These are phyloP conservation scores for Bombus breviceps DNA, from an alignment of 1,140 invertebrate species.

Conservation along the genomic window DNA sequence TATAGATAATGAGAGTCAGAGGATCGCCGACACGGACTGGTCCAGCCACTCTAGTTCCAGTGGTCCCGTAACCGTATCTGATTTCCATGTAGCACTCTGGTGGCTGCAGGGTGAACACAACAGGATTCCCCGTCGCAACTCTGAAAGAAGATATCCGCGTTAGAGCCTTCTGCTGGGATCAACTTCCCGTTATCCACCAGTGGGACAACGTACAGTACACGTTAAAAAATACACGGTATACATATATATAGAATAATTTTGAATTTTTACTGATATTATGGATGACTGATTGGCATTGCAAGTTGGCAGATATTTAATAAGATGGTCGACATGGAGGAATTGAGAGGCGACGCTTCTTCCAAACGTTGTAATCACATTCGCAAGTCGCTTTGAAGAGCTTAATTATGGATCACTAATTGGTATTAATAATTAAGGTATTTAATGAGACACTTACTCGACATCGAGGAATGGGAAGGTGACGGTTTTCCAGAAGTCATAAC, in stretches of 20 bases:
- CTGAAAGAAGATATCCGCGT: conserved; percentile 81
- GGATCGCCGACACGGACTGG: conserved; percentile 96
- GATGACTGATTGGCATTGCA: too few species aligned
- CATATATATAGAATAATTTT: too few species aligned
- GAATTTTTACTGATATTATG: too few species aligned
- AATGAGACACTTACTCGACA: conserved; percentile 91
- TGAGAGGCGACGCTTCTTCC: too few species aligned
- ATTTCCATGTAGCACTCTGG: conserved; percentile 98
- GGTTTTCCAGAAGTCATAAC: conserved; percentile 98
- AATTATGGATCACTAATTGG: not conserved
- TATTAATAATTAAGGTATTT: not conserved
- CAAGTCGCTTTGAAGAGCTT: not conserved
- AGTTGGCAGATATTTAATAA: too few species aligned
- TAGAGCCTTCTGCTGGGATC: conserved; percentile 36
- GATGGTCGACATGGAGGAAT: too few species aligned
- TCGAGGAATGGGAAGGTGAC: conserved; percentile 97
- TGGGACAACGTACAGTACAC: not conserved
- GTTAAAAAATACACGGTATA: too few species aligned
- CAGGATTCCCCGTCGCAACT: conserved; percentile 95
- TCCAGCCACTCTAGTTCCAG: conserved; percentile 91
- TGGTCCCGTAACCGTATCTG: conserved; percentile 92
- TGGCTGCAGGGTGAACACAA: conserved; percentile 95
- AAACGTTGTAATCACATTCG: too few species aligned
- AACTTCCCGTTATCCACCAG: conserved; percentile 53
- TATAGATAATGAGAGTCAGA: conserved; percentile 95